Percentiles rank a stretch among this genome's conserved stretches.
Conservation (phyloP, 1,140 invertebrate genomes). For the Ptiloglossa arizonensis region DNA sequence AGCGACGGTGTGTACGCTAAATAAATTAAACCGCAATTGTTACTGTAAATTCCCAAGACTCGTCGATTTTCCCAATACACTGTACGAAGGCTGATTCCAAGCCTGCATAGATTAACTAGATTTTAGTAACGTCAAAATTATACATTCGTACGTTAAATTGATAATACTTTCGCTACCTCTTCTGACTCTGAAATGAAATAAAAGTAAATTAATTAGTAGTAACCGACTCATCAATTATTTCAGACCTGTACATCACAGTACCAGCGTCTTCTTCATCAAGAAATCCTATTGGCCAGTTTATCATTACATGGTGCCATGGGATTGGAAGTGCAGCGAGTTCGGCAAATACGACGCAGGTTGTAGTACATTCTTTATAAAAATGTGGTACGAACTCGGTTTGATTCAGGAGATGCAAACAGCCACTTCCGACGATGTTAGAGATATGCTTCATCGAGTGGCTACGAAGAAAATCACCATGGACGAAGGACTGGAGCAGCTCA, state of each 20-base stretch:
- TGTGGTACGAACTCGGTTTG: slow-evolving; percentile 85
- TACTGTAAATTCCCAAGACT: not conserved
- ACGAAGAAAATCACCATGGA: slow-evolving; percentile 62
- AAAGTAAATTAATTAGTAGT: not conserved
- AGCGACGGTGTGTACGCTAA: slow-evolving; percentile 59
- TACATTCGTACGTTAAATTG: too few relatives aligned
- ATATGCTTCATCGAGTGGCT: slow-evolving; percentile 81
- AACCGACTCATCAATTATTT: slow-evolving; percentile 57
- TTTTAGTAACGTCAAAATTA: too few relatives aligned
- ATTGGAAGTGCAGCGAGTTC: slow-evolving; percentile 90
- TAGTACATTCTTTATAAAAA: slow-evolving; percentile 85
- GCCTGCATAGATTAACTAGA: too few relatives aligned
- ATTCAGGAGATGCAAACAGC: slow-evolving; percentile 85
- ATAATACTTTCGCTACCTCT: too few relatives aligned
- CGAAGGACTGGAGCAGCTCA: slow-evolving; percentile 58
- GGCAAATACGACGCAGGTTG: slow-evolving; percentile 87
- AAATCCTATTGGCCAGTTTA: slow-evolving; percentile 90
- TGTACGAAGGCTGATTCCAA: too few relatives aligned
- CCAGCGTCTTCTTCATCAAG: slow-evolving; percentile 87
- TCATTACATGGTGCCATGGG: slow-evolving; percentile 89
- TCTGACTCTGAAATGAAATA: too few relatives aligned
- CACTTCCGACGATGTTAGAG: slow-evolving; percentile 83
- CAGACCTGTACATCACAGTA: slow-evolving; percentile 87
- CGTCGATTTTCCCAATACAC: too few relatives aligned
- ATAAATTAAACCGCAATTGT: not conserved